These are phyloP conservation scores for Heliothis subflexa DNA, from an alignment of 1,140 invertebrate genomes.

Conservation along the genomic window DNA sequence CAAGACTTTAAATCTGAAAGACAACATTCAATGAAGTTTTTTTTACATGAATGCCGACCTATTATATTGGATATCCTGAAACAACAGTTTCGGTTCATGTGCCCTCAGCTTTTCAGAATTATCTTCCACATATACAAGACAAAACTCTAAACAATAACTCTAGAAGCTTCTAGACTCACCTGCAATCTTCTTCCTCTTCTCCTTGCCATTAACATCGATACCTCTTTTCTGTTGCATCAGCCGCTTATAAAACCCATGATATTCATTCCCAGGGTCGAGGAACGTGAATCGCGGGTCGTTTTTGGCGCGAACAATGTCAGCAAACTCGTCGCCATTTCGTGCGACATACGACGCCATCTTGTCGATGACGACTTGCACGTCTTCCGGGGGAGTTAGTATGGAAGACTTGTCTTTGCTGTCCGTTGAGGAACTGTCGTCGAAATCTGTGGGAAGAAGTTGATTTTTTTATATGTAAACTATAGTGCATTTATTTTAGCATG, in stretches of 20 bases:
- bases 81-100: no score
- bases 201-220: slow-evolving; percentile 65
- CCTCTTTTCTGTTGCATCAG: slow-evolving; percentile 73
- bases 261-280: slow-evolving; percentile 90
- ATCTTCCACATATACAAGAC: no score
- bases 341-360: slow-evolving; percentile 98
- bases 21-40: no score
- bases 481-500: no score
- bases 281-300: slow-evolving; percentile 95
- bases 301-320: slow-evolving; percentile 94
- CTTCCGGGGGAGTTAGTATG: slow-evolving; percentile 90
- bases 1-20: no score
- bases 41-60: no score
- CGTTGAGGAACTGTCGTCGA: slow-evolving; percentile 68
- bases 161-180: slow-evolving; percentile 45
- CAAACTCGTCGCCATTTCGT: slow-evolving; percentile 97
- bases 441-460: slow-evolving; percentile 59
- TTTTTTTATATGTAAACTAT: no score
- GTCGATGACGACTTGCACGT: slow-evolving; percentile 95
- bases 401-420: slow-evolving; percentile 76
- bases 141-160: no score
- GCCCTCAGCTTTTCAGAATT: no score
- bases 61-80: no score
- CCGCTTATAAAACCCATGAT: slow-evolving; percentile 92
- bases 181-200: slow-evolving; percentile 37